These are phyloP conservation scores for Pygathrix nemaeus DNA, from an alignment of 2,113 vertebrate genomes.

Conservation along the genomic window DNA sequence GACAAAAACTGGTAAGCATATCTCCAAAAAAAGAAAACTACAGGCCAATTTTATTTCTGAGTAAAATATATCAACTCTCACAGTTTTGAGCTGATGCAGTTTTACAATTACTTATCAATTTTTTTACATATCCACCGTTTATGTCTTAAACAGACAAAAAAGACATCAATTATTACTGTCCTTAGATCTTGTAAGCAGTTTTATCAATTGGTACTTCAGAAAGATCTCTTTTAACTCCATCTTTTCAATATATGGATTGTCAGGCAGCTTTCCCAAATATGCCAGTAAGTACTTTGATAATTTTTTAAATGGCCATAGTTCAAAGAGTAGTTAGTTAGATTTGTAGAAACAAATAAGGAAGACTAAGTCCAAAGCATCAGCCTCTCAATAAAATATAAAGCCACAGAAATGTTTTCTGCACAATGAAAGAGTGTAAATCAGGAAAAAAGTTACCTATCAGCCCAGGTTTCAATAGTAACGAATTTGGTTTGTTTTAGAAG, in stretches of 20 bases:
- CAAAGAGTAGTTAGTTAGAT: neutral
- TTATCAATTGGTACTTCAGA: neutral
- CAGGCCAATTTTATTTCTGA: slow-evolving; percentile 8
- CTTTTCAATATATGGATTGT: neutral
- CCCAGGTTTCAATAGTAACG: neutral
- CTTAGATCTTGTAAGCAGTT: neutral
- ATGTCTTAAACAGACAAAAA: neutral
- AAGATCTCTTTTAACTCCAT: neutral
- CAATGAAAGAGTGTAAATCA: neutral
- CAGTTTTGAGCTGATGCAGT: neutral
- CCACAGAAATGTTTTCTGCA: neutral
- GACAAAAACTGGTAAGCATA: neutral
- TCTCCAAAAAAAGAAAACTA: slow-evolving; percentile 2
- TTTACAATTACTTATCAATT: neutral
- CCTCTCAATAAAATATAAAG: neutral
- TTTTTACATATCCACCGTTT: neutral
- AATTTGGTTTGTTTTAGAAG: neutral
- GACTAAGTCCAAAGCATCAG: neutral
- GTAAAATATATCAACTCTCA: neutral
- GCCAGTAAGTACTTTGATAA: neutral
- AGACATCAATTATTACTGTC: neutral
- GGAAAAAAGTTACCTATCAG: neutral
- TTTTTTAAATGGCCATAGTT: neutral
- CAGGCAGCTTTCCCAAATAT: neutral
- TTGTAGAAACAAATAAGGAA: neutral